These are phyloP conservation scores for Enteromius paludinosus DNA, from an alignment of 2,797 vertebrate species.

Conservation along the genomic window DNA sequence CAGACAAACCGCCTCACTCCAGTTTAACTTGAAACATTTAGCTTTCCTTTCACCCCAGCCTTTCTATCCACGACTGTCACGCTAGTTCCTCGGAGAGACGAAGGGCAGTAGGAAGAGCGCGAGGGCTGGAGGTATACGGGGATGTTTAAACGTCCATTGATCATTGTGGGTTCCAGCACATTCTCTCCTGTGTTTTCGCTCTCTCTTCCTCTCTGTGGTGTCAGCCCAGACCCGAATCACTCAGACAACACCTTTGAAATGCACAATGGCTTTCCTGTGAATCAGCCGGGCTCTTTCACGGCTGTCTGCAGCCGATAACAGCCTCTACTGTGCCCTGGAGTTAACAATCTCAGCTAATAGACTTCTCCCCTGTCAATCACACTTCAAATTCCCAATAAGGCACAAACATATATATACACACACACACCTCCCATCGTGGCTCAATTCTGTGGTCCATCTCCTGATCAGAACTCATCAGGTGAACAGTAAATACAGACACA, in stretches of 20 bases:
- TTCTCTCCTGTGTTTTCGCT: slow-evolving; percentile 48
- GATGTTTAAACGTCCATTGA: slow-evolving; percentile 70
- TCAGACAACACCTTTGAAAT: slow-evolving; percentile 83
- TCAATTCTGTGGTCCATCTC: slow-evolving; percentile 49
- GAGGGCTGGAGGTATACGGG: neutral
- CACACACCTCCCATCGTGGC: slow-evolving; percentile 31
- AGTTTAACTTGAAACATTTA: slow-evolving; percentile 59
- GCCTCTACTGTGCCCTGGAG: slow-evolving; percentile 72
- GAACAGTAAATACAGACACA: slow-evolving; percentile 47
- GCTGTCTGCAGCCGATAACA: slow-evolving; percentile 83
- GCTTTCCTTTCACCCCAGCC: slow-evolving; percentile 46
- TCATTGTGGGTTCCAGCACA: slow-evolving; percentile 71
- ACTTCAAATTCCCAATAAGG: slow-evolving; percentile 77
- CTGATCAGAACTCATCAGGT: slow-evolving; percentile 48
- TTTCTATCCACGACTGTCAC: slow-evolving; percentile 51
- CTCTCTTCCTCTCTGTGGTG: slow-evolving; percentile 68
- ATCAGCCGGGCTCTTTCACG: slow-evolving; percentile 76
- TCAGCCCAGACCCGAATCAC: slow-evolving; percentile 74
- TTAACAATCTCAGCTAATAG: slow-evolving; percentile 86
- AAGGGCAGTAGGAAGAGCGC: slow-evolving; percentile 23
- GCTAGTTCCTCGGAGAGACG: slow-evolving; percentile 38
- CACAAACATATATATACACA: slow-evolving; percentile 51
- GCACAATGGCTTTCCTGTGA: slow-evolving; percentile 80
- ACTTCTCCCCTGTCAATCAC: slow-evolving; percentile 83
- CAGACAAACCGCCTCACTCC: slow-evolving; percentile 49